phyloP scores from a whole-genome alignment of 1,140 invertebrate genomes.

The Drosophila chauvacae region DNA sequence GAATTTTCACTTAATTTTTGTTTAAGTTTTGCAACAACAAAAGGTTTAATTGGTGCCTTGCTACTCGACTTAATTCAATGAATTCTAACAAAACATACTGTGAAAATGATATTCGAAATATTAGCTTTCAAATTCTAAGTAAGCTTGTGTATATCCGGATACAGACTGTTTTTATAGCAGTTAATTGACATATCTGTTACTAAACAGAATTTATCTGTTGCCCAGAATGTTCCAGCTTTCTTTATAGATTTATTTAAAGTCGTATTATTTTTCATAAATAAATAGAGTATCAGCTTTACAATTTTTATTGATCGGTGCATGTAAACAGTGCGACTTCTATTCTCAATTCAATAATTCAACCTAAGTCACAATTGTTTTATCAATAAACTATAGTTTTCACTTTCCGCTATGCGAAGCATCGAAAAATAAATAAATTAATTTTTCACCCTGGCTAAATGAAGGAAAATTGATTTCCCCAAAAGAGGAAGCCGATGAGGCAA shows the following conservation, averaged over 20 bases:
- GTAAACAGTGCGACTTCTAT: background rate
- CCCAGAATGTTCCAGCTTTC: background rate
- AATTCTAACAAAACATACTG: background rate
- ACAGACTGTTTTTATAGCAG: background rate
- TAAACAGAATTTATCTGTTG: background rate
- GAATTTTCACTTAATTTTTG: too few relatives aligned
- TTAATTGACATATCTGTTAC: background rate
- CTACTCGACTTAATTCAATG: background rate
- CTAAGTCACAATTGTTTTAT: background rate
- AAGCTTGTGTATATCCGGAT: background rate
- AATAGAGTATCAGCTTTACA: background rate
- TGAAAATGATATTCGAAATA: background rate
- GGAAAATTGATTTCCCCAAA: constrained; percentile 9
- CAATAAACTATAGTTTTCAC: background rate
- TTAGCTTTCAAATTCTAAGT: background rate
- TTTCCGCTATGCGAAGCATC: background rate
- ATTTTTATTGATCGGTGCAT: background rate
- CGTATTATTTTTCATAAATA: background rate
- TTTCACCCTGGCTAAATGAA: constrained; percentile 5
- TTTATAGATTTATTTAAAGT: background rate
- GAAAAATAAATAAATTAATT: background rate
- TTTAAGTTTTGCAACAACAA: background rate
- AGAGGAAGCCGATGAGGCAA: constrained; percentile 37
- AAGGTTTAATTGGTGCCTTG: background rate
- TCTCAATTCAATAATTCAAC: background rate